Base-by-base conservation (phyloP, 2,797 vertebrate genomes). In the Acanthiza pusilla region DNA sequence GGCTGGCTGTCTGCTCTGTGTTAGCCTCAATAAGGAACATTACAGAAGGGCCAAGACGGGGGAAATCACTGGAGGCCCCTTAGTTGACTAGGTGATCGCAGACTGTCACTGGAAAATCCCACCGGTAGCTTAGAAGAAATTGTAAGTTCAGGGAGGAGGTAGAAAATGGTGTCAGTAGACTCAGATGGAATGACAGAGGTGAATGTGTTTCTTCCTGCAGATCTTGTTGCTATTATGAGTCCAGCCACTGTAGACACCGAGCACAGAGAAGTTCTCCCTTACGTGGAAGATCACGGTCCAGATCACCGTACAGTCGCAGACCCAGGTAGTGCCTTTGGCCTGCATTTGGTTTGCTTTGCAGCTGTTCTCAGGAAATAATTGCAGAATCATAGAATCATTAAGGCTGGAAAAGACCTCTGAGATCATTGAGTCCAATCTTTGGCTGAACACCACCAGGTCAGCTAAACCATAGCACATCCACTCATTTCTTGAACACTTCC, bases 181-280 rank as follows among this genome's bases (percentile, higher is more conserved):
- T 77, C 48, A 73, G 36, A 43, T 42, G 85, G 57, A 84, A 62
- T 89, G 87, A 93, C 88, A 91, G 89, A 75, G 54, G 87, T 73
- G 82, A 95, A 96, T 74, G 42, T 93, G 65, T 92, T 94, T 95
- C 53, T 94, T 85, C 70, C 89, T 84, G 30, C 98, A 99, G 99
- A 98, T 99, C 98, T 98, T 98, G 98, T 97, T 98, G 98, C 97
- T 98, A 97, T 98, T 98, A 97, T 76, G 99, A 99, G 95, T 97
- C 98, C 94, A 98, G 98, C 98, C 97, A 98, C 97, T 98, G 98
- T 95, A 99, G 98, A 97, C 98, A 98, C 96, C 98, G 96, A 97
- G 97, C 97, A 93, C 98, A 98, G 94, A 98, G 98, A 98, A 99
- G 98, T 97, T 98, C 99, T 96, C 98, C 98, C 91, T 97, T 98